These are phyloP conservation scores for Aromia moschata DNA, from an alignment of 2,888 invertebrate species.

Conservation along the genomic window DNA sequence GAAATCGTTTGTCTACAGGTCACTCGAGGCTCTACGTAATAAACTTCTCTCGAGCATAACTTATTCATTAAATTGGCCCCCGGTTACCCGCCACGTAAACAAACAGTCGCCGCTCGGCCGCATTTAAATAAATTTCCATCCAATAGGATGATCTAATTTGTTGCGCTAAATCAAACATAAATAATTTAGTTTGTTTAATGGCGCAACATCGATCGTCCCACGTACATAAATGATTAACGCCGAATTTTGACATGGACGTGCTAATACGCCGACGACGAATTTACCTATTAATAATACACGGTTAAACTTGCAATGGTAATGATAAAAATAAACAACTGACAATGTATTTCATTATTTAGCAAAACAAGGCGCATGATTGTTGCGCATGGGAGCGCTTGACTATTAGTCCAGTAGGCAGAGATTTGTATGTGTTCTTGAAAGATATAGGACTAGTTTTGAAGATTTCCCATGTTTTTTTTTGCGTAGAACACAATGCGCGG, in stretches of 20 bases:
- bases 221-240: conserved; percentile 33
- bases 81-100: neutral
- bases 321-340: neutral
- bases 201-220: conserved; percentile 32
- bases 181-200: conserved; percentile 37
- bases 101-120: neutral
- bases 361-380: neutral
- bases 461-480: too few relatives aligned
- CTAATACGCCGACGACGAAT: neutral
- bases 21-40: too few relatives aligned
- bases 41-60: too few relatives aligned
- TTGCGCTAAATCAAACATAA: conserved; percentile 31
- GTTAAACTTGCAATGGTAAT: neutral
- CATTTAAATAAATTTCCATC: conserved; percentile 18
- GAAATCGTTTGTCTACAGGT: too few relatives aligned
- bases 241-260: conserved; percentile 3
- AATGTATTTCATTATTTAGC: neutral
- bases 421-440: too few relatives aligned
- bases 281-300: neutral
- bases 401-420: too few relatives aligned
- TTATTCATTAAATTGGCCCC: too few relatives aligned
- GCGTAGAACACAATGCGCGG: too few relatives aligned
- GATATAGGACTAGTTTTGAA: too few relatives aligned
- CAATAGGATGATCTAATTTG: conserved; percentile 24
- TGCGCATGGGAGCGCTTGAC: too few relatives aligned